Evolutionary conservation across 2,888 invertebrate genomes (phyloP), one percentile per base, ranked within the genome.

Genomic region (Diarsia brunnea): DNA sequence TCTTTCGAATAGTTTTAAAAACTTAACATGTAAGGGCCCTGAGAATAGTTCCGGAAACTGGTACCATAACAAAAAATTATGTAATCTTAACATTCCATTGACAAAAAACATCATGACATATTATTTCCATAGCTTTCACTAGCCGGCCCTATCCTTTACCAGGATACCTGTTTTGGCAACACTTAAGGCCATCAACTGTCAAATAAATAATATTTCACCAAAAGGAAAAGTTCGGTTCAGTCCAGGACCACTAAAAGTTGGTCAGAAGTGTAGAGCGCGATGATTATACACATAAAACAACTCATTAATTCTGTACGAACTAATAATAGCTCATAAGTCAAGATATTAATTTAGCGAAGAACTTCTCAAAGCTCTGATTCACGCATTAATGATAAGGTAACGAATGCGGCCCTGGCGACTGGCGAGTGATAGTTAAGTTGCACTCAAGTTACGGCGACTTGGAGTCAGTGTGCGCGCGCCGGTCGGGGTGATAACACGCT

Each of bases 361-460:
- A 65, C 65, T 82, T 82, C 77, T 75, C 68, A 84, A 87, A 84
- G 85, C 88, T 88, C 88, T 84, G 78, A 81, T 82, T 83, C 83
- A 81, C 78, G 61, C 65, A 78, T 84, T 83, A 78, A 88, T 84
- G 78, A 72, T 73, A 70, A 67, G 63, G 47, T 70, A 47, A 79
- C 82, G 49, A 87, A 72, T 91, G 71, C 90, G 85, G 78, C 88
- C 89, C 91, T 90, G 91, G 71, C 66, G 49, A 86, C 38, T 90
- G 90, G 72, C 67, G 55, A 87, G 88, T 87, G 89, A 87, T 89
- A 90, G 91, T 89, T 78, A 87, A 89, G 90, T 87, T 88, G 76
- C 87, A 86, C 68, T 81, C 86, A 82, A 85, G 85, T 71, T 65
- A 60, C n/a, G 68, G 67, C 38, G 71, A 38, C 64, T 31, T 45